These are phyloP conservation scores for Choloepus didactylus DNA, from an alignment of 2,797 vertebrate species.

Conservation along the genomic window DNA sequence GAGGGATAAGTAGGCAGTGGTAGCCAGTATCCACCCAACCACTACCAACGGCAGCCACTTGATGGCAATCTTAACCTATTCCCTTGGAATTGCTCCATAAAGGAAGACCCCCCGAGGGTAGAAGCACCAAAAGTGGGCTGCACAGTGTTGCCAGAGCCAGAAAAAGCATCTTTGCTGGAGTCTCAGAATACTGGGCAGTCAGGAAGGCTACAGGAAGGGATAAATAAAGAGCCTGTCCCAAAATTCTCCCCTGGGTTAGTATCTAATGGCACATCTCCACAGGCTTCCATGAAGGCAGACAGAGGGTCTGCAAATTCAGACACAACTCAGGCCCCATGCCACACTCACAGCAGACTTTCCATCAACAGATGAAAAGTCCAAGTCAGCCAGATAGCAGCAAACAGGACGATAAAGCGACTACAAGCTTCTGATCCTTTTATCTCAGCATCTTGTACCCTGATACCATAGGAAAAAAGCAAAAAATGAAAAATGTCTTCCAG, in stretches of 20 bases:
- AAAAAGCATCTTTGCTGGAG: background rate
- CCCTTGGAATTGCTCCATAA: conserved; percentile 77
- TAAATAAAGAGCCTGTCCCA: background rate
- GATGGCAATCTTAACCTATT: conserved; percentile 83
- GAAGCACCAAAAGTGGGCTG: background rate
- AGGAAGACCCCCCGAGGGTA: conserved; percentile 46
- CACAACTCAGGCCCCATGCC: background rate
- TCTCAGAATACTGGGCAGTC: too few species aligned
- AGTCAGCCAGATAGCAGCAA: background rate
- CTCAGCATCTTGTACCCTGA: background rate
- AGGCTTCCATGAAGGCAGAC: background rate
- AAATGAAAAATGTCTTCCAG: background rate
- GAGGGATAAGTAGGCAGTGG: background rate
- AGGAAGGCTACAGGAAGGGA: accelerated
- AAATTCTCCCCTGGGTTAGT: background rate
- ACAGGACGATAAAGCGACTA: background rate
- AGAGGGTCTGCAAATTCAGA: background rate
- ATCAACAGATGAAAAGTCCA: background rate
- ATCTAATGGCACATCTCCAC: background rate
- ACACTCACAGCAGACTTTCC: background rate
- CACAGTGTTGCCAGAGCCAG: background rate
- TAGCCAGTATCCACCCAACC: conserved; percentile 23
- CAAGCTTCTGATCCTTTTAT: background rate
- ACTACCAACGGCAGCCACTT: conserved; percentile 83
- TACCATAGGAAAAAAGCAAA: background rate